A percentile compares a stretch with the other conserved stretches of the same genome.
Conservation (phyloP, 2,797 vertebrate species). For the Gastrophryne carolinensis region DNA sequence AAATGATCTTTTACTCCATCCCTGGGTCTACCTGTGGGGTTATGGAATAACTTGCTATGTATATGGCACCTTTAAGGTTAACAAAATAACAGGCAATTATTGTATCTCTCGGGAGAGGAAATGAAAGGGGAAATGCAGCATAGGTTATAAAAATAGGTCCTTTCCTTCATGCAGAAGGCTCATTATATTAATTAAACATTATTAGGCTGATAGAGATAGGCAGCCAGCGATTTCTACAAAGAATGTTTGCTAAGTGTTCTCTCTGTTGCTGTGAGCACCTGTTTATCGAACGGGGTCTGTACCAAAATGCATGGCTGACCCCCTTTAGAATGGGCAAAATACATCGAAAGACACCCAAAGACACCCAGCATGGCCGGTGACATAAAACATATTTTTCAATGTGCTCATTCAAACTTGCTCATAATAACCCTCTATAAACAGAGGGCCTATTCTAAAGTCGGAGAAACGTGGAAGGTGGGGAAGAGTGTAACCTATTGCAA, state of each 20-base stretch:
- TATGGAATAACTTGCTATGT: not conserved
- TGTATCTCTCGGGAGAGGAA: constrained; percentile 70
- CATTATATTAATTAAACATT: constrained; percentile 84
- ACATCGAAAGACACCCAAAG: constrained; percentile 59
- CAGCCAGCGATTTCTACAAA: constrained; percentile 66
- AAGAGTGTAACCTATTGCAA: too few relatives aligned
- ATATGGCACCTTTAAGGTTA: constrained; percentile 37
- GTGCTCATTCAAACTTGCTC: not conserved
- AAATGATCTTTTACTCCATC: not conserved
- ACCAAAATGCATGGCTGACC: not conserved
- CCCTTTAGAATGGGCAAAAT: not conserved
- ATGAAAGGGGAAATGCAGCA: constrained; percentile 74
- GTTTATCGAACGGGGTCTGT: not conserved
- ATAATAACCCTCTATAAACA: too few relatives aligned
- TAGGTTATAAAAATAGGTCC: constrained; percentile 77
- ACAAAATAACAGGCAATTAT: constrained; percentile 67
- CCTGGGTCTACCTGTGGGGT: not conserved
- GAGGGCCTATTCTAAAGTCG: too few relatives aligned
- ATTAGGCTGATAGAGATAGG: constrained; percentile 68
- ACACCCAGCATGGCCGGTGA: constrained; percentile 75
- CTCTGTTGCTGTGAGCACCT: constrained; percentile 64
- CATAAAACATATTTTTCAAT: constrained; percentile 46
- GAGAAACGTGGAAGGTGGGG: too few relatives aligned
- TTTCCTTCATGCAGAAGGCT: constrained; percentile 72
- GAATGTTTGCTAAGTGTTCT: constrained; percentile 65